phyloP scores from a whole-genome alignment of 2,113 vertebrate genomes.

The Rhipidura dahli region DNA sequence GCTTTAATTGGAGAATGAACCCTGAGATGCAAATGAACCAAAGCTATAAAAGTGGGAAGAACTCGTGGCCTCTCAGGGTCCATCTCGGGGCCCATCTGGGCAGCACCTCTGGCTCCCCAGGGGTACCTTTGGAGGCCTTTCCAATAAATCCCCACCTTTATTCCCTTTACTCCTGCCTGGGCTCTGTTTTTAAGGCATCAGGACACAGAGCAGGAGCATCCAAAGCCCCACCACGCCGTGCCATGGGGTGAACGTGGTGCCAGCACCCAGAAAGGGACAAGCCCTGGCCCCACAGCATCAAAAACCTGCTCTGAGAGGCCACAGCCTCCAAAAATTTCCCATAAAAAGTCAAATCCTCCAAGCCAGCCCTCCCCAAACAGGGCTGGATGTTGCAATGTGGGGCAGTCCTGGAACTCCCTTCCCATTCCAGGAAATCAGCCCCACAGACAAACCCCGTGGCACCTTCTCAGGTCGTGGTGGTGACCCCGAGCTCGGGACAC shows the following conservation, averaged over 20 bases:
- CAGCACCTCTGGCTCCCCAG: no score
- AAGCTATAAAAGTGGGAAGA: no score
- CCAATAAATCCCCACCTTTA: no score
- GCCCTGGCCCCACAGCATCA: neutral
- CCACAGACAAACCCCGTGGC: neutral
- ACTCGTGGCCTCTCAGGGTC: no score
- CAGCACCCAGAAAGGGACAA: neutral
- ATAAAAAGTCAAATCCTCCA: neutral
- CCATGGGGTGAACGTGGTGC: accelerated
- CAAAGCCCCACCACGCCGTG: neutral
- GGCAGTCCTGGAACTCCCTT: neutral
- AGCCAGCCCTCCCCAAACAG: neutral
- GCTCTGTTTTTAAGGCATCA: no score
- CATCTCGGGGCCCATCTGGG: no score
- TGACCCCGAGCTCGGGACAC: neutral
- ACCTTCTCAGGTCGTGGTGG: neutral
- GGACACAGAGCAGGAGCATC: no score
- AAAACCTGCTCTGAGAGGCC: neutral
- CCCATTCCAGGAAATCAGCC: neutral
- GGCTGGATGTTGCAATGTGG: neutral
- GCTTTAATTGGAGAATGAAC: no score
- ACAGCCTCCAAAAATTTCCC: neutral
- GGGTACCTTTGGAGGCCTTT: no score
- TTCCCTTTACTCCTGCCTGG: no score
- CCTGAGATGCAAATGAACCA: no score